Conservation (phyloP, 1,140 invertebrate genomes). For the Leptinotarsa lineolata region DNA sequence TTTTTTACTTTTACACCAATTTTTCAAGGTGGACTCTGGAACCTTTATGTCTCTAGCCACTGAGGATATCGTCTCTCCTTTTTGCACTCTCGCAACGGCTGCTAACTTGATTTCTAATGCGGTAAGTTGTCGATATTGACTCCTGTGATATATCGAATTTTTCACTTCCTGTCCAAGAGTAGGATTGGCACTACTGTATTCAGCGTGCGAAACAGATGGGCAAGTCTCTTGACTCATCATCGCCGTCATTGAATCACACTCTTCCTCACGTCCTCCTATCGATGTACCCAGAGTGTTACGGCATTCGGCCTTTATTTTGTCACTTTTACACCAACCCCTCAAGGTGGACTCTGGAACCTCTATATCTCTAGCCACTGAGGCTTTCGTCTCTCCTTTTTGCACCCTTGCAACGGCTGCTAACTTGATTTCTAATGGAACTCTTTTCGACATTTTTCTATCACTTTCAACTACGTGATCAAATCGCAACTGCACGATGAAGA, state of each 20-base stretch:
- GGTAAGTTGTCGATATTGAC: too few species aligned
- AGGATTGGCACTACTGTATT: too few species aligned
- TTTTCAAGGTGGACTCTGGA: constrained; percentile 78
- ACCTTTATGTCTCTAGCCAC: constrained; percentile 81
- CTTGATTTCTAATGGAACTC: constrained; percentile 57
- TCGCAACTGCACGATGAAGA: too few species aligned
- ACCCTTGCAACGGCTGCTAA: constrained; percentile 77
- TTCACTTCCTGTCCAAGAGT: too few species aligned
- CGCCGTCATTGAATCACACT: too few species aligned
- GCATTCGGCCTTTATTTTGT: constrained; percentile 76
- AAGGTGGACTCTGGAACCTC: constrained; percentile 82
- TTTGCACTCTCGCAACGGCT: constrained; percentile 77
- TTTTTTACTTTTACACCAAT: constrained; percentile 82
- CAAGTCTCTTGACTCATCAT: too few species aligned
- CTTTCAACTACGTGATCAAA: too few species aligned
- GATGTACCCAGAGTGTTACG: constrained; percentile 71
- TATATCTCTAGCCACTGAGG: constrained; percentile 78
- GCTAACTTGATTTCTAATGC: constrained; percentile 73
- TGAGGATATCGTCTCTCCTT: constrained; percentile 80
- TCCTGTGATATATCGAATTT: too few species aligned
- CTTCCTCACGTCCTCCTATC: too few species aligned
- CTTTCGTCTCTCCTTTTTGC: constrained; percentile 80
- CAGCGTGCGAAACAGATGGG: too few species aligned
- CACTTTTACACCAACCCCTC: constrained; percentile 83
- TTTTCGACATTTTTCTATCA: too few species aligned